These are phyloP conservation scores for Notocelia uddmanniana DNA, from an alignment of 2,888 invertebrate species.

Conservation along the genomic window DNA sequence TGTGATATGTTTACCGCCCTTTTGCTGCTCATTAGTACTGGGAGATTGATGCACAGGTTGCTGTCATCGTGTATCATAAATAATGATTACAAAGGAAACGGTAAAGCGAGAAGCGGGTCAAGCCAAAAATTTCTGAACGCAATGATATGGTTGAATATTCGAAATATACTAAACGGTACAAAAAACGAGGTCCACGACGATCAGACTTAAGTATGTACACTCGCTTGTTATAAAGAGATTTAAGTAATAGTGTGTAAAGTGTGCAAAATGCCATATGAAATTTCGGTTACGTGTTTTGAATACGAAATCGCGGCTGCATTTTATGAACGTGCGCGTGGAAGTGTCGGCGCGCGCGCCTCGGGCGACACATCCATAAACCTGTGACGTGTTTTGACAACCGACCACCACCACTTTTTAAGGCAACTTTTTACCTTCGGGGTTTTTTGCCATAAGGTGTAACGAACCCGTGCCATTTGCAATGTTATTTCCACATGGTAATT, in stretches of 20 bases:
- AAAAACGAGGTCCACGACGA: conserved; percentile 12
- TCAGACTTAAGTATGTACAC: conserved; percentile 24
- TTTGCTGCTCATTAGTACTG: conserved; percentile 29
- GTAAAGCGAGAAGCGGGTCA: conserved; percentile 28
- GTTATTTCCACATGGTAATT: conserved; percentile 79
- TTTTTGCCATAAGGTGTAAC: conserved; percentile 65
- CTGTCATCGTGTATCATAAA: conserved; percentile 21
- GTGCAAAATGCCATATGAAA: conserved; percentile 33
- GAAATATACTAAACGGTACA: conserved; percentile 21
- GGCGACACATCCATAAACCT: conserved; percentile 81
- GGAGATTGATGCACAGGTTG: conserved; percentile 33
- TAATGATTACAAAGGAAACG: conserved; percentile 35
- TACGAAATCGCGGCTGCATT: conserved; percentile 28
- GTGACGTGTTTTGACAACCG: conserved; percentile 82
- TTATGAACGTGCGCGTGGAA: conserved; percentile 24
- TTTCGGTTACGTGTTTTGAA: conserved; percentile 30
- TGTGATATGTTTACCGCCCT: conserved; percentile 39
- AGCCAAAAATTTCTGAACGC: conserved; percentile 16
- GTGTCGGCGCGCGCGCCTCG: conserved; percentile 60
- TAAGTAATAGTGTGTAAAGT: conserved; percentile 16
- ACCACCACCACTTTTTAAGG: conserved; percentile 65
- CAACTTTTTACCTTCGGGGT: conserved; percentile 65
- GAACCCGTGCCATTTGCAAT: conserved; percentile 67
- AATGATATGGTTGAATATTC: conserved; percentile 26
- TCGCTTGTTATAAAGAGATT: conserved; percentile 39